Base-by-base conservation (phyloP, 2,113 vertebrate genomes). In the Seriola quinqueradiata region DNA sequence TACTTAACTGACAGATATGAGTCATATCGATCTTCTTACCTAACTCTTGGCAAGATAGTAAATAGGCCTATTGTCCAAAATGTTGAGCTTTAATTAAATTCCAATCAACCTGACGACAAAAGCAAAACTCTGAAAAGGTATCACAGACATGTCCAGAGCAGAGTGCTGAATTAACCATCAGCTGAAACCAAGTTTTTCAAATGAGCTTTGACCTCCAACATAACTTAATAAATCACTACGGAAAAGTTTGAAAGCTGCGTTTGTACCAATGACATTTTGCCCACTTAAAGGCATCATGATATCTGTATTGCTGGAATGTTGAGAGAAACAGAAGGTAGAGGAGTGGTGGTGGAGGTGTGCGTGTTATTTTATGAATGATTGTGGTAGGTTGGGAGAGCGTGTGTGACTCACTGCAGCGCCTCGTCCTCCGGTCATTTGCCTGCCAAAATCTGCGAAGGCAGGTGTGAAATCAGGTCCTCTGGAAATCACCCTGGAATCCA, bases 381-480 rank as follows among this genome's bases (percentile, higher is more conserved):
- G 48, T 54, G 34, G 34, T 54, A 66, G 70, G 63, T 58, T 66
- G 14, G 25, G 46, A 52, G 50, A 55, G 46, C 8, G 54, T 19
- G 68, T 21, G 55, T 42, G 82, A 97, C 98, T 97, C 94, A 97
- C 98, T 72, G 96, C 79, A n/a, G 96, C 81, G 38, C 96, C 97
- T 90, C 97, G 95, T 86, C 96, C 97, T 74, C 97, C 96, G 0
- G 95, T 87, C 77, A 96, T 91, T 75, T 96, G 97, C 81, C 98
- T 96, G 89, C 97, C 97, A 89, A 99, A 99, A 87, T 99, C 98
- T 46, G 98, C 98, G 25, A 98, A 99, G 61, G 98, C 97, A 7
- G 98, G 98, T 1, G 98, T 99, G 95, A 99, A 99, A 85, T 99
- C 98, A 0, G 98, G 97, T 82, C 98, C 97, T 84, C 98, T 96